Base-by-base conservation (phyloP, 2,797 vertebrate species). In the Lagodon rhomboides region DNA sequence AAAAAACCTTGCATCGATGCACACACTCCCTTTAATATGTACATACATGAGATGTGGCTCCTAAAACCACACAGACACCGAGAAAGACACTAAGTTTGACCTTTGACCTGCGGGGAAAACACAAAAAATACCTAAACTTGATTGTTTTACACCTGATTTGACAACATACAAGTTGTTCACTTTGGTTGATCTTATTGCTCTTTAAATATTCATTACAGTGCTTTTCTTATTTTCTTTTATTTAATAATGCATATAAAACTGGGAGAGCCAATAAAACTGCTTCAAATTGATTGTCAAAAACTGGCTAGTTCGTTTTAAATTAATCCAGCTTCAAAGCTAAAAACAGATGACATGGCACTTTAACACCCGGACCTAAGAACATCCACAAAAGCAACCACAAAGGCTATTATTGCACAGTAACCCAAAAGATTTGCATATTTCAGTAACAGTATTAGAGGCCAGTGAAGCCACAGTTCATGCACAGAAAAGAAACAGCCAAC, bases 141-240 rank as follows among this genome's bases (percentile, higher is more conserved):
- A 65, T 50, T 0, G 62, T 64, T 80, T 77, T 71, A 58, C 71
- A 83, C 63, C 68, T 56, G 55, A 84, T 80, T 51, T 18, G 22
- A 62, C 49, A 75, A 71, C 64, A 41, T 17, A 60, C 13, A 67
- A 4, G 70, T 66, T 41, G 50, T 61, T 73, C 25, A 53, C 90
- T 90, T 89, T 92, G 88, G 87, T 90, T 85, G 25, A 18, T 68
- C n/a, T 80, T 87, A 85, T 82, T 88, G 86, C 83, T 85, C 54
- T 7, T 43, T 27, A 66, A 77, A 63, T 44, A 73, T 58, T n/a
- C 16, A 17, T 47, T 59, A 41, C 23, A 69, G 23, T 50, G 55
- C n/a, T 56, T 7, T 53, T 64, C 13, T 51, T 17, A 34, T 43
- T 34, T 27, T 54, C 34, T 53, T 60, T 38, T 34, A 34, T 27